Conservation (phyloP, 2,888 invertebrate genomes). For the Lasioglossum morio region DNA sequence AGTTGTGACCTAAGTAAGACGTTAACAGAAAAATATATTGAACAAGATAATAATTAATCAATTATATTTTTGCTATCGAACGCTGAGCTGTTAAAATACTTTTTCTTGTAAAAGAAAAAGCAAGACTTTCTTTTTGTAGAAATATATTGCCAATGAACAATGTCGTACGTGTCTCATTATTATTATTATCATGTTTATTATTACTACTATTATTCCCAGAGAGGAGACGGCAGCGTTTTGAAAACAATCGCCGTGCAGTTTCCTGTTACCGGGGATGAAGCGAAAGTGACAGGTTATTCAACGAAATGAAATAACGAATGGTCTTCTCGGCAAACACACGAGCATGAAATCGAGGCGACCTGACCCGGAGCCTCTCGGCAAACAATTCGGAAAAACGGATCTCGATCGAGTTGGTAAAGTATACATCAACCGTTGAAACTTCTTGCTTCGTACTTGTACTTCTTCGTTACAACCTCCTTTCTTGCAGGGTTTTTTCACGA, state of each 20-base stretch:
- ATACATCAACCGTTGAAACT: conserved; percentile 15
- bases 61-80: no score
- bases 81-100: no score
- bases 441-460: neutral
- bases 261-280: neutral
- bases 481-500: conserved; percentile 77
- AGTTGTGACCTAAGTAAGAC: no score
- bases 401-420: conserved; percentile 78
- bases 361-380: conserved; percentile 20
- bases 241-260: neutral
- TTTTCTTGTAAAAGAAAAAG: no score
- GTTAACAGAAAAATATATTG: no score
- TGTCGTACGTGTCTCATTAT: no score
- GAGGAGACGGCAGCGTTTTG: neutral
- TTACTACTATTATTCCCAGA: neutral
- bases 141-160: no score
- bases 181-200: no score
- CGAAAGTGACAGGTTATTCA: conserved; percentile 48
- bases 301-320: neutral
- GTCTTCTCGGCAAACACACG: neutral
- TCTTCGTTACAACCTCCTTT: conserved; percentile 10
- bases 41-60: no score
- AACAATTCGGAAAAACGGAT: conserved; percentile 72
- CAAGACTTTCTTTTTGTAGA: no score
- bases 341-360: conserved; percentile 1